Percentiles rank a stretch among this genome's conserved stretches.
phyloP scores from a whole-genome alignment of 2,113 vertebrate species.

The Istiophorus platypterus region DNA sequence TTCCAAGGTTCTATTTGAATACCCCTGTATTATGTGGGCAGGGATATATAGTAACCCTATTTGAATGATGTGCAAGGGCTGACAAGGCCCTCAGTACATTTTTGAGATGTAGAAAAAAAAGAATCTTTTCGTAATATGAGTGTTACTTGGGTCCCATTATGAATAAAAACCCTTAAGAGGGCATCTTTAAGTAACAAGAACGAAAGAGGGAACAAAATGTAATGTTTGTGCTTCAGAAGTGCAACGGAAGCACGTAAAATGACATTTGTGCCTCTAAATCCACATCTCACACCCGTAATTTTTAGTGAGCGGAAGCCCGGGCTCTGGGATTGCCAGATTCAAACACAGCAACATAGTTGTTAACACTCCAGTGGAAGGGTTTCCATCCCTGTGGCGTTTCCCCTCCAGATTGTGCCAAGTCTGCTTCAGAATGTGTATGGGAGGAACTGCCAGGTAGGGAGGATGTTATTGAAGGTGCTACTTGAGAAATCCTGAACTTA shows the following conservation, averaged over 20 bases:
- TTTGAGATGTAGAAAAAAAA: slow-evolving; percentile 6
- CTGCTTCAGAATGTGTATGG: slow-evolving; percentile 39
- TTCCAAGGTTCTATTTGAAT: slow-evolving; percentile 64
- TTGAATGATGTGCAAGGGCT: slow-evolving; percentile 52
- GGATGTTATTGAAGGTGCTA: slow-evolving; percentile 32
- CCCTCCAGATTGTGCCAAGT: slow-evolving; percentile 12
- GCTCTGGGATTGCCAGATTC: slow-evolving; percentile 31
- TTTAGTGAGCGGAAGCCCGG: slow-evolving; percentile 44
- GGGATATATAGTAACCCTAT: slow-evolving; percentile 34
- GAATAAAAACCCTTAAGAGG: slow-evolving; percentile 20
- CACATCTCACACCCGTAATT: slow-evolving; percentile 69
- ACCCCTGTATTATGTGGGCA: slow-evolving; percentile 57
- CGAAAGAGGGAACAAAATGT: neutral
- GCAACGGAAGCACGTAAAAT: slow-evolving; percentile 36
- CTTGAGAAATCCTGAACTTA: slow-evolving; percentile 33
- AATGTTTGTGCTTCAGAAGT: slow-evolving; percentile 30
- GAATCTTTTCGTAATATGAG: neutral
- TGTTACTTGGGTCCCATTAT: neutral
- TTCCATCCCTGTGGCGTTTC: slow-evolving; percentile 33
- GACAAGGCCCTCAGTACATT: slow-evolving; percentile 26
- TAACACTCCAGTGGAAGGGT: slow-evolving; percentile 43
- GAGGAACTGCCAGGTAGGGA: slow-evolving; percentile 37
- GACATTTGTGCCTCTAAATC: slow-evolving; percentile 61
- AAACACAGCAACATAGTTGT: slow-evolving; percentile 52
- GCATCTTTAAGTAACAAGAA: no score